Percentiles rank a stretch among this genome's conserved stretches.
Evolutionary conservation across 2,888 invertebrate genomes (phyloP).

Genomic region (Hyposoter didymator): DNA sequence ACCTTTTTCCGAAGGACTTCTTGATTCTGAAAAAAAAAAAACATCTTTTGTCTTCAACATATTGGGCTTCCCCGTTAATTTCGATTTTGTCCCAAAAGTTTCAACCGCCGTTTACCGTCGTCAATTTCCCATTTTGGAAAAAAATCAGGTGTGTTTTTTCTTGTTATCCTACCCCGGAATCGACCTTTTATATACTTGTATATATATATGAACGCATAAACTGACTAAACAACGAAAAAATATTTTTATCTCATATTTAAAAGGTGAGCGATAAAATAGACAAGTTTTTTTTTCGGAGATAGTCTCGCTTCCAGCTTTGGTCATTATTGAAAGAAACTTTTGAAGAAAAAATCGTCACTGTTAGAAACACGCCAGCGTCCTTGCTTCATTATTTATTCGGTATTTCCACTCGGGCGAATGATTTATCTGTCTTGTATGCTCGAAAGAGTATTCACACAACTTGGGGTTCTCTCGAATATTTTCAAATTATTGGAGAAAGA

Average conservation of each 20-base stretch:
- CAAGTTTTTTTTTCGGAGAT: background rate
- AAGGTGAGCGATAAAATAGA: constrained; percentile 39
- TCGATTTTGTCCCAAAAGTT: constrained; percentile 48
- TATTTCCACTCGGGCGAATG: background rate
- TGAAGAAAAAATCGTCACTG: background rate
- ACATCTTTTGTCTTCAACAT: constrained; percentile 58
- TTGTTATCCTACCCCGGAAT: constrained; percentile 34
- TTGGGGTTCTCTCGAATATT: background rate
- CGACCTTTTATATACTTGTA: constrained; percentile 32
- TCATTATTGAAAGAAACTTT: constrained; percentile 23
- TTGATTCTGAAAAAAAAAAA: constrained; percentile 47
- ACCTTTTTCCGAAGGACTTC: constrained; percentile 61
- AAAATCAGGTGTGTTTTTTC: constrained; percentile 27
- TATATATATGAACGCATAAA: constrained; percentile 14
- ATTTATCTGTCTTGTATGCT: background rate
- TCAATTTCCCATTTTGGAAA: constrained; percentile 55
- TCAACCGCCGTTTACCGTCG: constrained; percentile 15
- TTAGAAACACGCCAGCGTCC: background rate
- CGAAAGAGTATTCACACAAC: background rate
- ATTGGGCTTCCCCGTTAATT: constrained; percentile 57
- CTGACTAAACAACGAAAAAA: constrained; percentile 24
- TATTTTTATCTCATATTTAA: constrained; percentile 52
- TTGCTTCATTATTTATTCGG: constrained; percentile 1
- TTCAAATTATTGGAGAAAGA: background rate
- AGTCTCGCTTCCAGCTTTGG: constrained; percentile 7